Base-by-base conservation (phyloP, 2,888 invertebrate species). In the Deilephila porcellus region DNA sequence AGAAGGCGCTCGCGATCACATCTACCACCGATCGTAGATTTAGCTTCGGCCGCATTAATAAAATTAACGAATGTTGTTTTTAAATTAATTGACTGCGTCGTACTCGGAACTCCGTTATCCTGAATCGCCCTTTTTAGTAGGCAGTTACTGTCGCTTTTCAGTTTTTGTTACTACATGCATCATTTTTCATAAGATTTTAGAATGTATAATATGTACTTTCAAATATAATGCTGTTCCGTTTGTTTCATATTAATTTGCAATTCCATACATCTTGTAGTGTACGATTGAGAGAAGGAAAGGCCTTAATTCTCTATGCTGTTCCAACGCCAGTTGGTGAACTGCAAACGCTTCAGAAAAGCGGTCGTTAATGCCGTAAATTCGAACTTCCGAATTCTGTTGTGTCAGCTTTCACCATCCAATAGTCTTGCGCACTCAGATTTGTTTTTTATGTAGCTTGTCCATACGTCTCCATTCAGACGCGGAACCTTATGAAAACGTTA, bases 11-110 rank as follows among this genome's bases (percentile, higher is more conserved):
- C 85, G 87, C 86, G 93, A 94, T 93, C 90, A 88, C 88, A 93
- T 93, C 93, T 88, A 75, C 77, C 81, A 74, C 80, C 84, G 93
- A 93, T 93, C 90, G 93, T 91, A 92, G 94, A 94, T 94, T 92
- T 90, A 88, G 89, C 88, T 85, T 85, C 84, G 86, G 85, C 82
- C 85, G 89, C 92, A 93, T 93, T 93, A 92, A 93, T 92, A 93
- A 93, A 93, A 94, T 94, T 94, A 93, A 93, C 92, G 92, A 93
- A 93, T 93, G 92, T 87, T 75, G 76, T 88, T 88, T 90, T 93
- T 91, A 90, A 93, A 93, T 93, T 93, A 94, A 94, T 94, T 93
- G 91, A 91, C 89, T 84, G 87, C 85, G 82, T 84, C 86, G 85
- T 89, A 90, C 91, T 88, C 78, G 89, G 92, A 93, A 91, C 80